A percentile compares a stretch with the other conserved stretches of the same genome.
Conservation (phyloP, 2,113 vertebrate species). For the Silurus asotus region DNA sequence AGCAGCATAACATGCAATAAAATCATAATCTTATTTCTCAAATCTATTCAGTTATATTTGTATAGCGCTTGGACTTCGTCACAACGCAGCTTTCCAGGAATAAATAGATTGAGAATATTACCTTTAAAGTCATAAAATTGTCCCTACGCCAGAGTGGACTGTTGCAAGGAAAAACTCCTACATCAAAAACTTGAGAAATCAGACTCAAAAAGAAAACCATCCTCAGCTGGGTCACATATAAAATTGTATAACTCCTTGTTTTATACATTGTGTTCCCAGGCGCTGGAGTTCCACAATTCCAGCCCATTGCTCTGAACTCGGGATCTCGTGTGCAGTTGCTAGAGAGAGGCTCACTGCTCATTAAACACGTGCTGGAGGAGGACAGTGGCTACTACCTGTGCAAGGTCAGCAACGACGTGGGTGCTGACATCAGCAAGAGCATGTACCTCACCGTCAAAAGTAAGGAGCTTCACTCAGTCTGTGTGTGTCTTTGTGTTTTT, state of each 20-base stretch:
- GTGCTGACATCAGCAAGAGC: slow-evolving; percentile 99
- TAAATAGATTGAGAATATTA: too few species aligned
- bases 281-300: slow-evolving; percentile 95
- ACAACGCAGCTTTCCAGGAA: too few species aligned
- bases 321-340: slow-evolving; percentile 91
- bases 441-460: slow-evolving; percentile 99
- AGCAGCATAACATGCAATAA: background rate
- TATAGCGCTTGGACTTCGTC: too few species aligned
- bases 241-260: too few species aligned
- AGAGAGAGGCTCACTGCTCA: slow-evolving; percentile 91
- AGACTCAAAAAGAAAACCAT: too few species aligned
- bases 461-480: slow-evolving; percentile 74
- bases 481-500: background rate
- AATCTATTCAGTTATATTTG: too few species aligned
- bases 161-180: too few species aligned
- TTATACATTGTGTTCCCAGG: slow-evolving; percentile 67
- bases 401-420: slow-evolving; percentile 99
- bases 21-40: background rate
- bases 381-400: slow-evolving; percentile 99
- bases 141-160: too few species aligned
- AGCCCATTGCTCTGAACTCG: slow-evolving; percentile 87
- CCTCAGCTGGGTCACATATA: too few species aligned
- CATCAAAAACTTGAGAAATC: too few species aligned
- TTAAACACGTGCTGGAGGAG: slow-evolving; percentile 96
- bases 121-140: too few species aligned